phyloP scores from a whole-genome alignment of 2,113 vertebrate species.

The Girardinichthys multiradiatus region DNA sequence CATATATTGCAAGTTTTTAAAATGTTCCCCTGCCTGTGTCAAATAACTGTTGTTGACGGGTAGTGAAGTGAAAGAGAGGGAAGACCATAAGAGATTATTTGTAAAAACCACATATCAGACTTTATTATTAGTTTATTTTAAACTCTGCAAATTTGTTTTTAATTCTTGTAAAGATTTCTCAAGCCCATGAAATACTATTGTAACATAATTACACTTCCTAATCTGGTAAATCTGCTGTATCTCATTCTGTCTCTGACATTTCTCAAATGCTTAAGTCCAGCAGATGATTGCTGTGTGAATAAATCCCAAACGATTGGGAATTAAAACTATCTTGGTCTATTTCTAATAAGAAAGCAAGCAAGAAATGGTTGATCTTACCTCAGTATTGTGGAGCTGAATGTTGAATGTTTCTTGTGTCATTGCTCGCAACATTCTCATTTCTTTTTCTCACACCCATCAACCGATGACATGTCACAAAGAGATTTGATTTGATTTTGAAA shows the following conservation, averaged over 20 bases:
- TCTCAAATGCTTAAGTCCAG: not conserved
- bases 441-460: slow-evolving; percentile 60
- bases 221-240: not conserved
- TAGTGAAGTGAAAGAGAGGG: not conserved
- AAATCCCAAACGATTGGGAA: not conserved
- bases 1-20: not conserved
- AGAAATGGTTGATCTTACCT: slow-evolving; percentile 59
- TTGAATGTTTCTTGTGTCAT: slow-evolving; percentile 14
- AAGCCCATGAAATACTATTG: not conserved
- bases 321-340: not conserved
- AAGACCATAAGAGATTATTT: not conserved
- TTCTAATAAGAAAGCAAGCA: not conserved
- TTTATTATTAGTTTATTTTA: too few species aligned
- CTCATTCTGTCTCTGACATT: not conserved
- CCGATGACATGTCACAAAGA: slow-evolving; percentile 51
- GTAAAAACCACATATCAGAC: not conserved
- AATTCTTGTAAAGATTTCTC: not conserved
- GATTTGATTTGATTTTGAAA: slow-evolving; percentile 63
- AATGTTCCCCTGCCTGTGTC: not conserved
- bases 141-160: not conserved
- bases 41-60: not conserved
- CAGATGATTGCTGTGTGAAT: not conserved
- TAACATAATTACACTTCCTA: too few species aligned
- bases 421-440: slow-evolving; percentile 52
- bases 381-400: slow-evolving; percentile 19